Percentiles rank a stretch among this genome's conserved stretches.
phyloP scores from a whole-genome alignment of 2,797 vertebrate species.

The Rhinogobio ventralis region DNA sequence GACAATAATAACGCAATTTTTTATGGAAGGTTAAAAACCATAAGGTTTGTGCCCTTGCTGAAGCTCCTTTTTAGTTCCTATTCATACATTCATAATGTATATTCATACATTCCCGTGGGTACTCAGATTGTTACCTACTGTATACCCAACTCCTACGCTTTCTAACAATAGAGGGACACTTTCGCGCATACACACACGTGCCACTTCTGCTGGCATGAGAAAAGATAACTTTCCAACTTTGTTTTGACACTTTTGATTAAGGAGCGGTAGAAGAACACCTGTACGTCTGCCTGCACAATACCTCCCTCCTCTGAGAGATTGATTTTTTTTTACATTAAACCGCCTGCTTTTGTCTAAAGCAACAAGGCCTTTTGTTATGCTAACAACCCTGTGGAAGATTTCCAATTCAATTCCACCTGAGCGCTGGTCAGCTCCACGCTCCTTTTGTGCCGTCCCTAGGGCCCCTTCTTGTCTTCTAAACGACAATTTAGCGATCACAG shows the following conservation, averaged over 20 bases:
- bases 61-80: neutral
- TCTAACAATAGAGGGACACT: constrained; percentile 56
- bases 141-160: neutral
- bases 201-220: constrained; percentile 52
- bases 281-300: constrained; percentile 80
- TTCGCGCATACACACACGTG: constrained; percentile 60
- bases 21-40: neutral
- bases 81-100: constrained; percentile 13
- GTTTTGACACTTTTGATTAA: constrained; percentile 85
- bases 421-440: constrained; percentile 89
- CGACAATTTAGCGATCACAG: constrained; percentile 92
- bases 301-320: constrained; percentile 81
- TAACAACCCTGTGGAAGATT: constrained; percentile 89
- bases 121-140: neutral
- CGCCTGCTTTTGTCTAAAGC: constrained; percentile 89
- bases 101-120: neutral
- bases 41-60: constrained; percentile 1
- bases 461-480: constrained; percentile 92
- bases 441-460: constrained; percentile 86
- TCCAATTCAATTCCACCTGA: constrained; percentile 98
- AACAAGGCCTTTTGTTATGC: constrained; percentile 92
- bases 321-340: constrained; percentile 88
- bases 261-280: constrained; percentile 77
- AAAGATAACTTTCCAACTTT: constrained; percentile 73
- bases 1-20: too few relatives aligned